These are phyloP conservation scores for Gallinago solitaria DNA, from an alignment of 2,797 vertebrate genomes.

Conservation along the genomic window DNA sequence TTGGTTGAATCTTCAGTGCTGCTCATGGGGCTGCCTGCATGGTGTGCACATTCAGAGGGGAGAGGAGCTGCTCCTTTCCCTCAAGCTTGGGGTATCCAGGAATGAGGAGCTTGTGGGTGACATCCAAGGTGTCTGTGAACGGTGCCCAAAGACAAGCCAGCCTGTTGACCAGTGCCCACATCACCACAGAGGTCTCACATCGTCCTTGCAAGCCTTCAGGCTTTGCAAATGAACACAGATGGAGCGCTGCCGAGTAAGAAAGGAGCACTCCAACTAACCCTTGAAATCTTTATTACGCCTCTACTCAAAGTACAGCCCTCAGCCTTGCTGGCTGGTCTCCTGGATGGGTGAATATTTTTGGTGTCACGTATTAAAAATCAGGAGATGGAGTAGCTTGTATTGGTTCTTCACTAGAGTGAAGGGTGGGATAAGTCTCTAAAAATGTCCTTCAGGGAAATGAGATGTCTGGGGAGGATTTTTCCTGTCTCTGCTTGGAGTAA, in stretches of 20 bases:
- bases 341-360: background rate
- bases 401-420: background rate
- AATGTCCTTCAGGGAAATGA: background rate
- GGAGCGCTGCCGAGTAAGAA: background rate
- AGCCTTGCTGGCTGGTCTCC: background rate
- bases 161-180: background rate
- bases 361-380: rapidly evolving
- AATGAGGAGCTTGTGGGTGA: background rate
- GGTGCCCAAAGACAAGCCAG: background rate
- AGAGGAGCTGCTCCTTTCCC: background rate
- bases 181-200: background rate
- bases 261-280: background rate
- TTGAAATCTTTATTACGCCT: background rate
- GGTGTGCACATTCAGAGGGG: background rate
- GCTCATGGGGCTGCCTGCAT: background rate
- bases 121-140: background rate
- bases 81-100: background rate
- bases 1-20: background rate
- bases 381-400: background rate
- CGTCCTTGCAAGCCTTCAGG: background rate
- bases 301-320: background rate
- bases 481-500: background rate
- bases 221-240: background rate
- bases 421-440: background rate
- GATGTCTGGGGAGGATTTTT: background rate